These are phyloP conservation scores for Apamea crenata DNA, from an alignment of 2,888 invertebrate species.

Conservation along the genomic window DNA sequence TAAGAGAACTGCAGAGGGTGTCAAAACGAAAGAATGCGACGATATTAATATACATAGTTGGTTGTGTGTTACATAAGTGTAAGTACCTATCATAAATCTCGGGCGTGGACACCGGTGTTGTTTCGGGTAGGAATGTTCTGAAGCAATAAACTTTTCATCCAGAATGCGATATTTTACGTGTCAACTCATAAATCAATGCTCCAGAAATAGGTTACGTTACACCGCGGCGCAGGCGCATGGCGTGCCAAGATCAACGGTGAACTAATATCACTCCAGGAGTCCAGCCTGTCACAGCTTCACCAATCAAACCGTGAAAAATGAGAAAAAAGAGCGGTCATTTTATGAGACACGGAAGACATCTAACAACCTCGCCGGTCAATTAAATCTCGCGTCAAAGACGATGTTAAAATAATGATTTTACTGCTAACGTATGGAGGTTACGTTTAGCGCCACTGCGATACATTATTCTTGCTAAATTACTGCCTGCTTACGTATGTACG, in stretches of 20 bases:
- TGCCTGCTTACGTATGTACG: conserved; percentile 19
- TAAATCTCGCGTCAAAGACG: conserved; percentile 14
- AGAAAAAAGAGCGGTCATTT: conserved; percentile 30
- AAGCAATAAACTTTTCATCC: conserved; percentile 21
- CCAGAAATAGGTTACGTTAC: conserved; percentile 47
- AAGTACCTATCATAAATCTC: conserved; percentile 26
- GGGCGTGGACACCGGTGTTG: conserved; percentile 11
- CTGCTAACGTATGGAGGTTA: conserved; percentile 13
- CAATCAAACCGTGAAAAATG: conserved; percentile 27
- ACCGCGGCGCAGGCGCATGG: not conserved
- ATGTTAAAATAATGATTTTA: conserved; percentile 15
- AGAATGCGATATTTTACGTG: conserved; percentile 34
- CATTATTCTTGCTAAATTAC: conserved; percentile 16
- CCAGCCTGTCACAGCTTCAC: conserved; percentile 13
- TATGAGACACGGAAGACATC: conserved; percentile 16
- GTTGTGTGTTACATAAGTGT: conserved; percentile 14
- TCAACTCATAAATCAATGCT: conserved; percentile 31
- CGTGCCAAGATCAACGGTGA: conserved; percentile 55
- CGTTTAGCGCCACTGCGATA: conserved; percentile 28
- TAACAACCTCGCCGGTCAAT: conserved; percentile 21
- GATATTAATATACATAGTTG: not conserved
- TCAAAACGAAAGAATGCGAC: conserved; percentile 13
- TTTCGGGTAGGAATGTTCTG: conserved; percentile 33
- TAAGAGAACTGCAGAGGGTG: conserved; percentile 1
- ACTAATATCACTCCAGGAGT: conserved; percentile 29